Conservation (phyloP, 2,888 invertebrate genomes). For the Apotomis betuletana region DNA sequence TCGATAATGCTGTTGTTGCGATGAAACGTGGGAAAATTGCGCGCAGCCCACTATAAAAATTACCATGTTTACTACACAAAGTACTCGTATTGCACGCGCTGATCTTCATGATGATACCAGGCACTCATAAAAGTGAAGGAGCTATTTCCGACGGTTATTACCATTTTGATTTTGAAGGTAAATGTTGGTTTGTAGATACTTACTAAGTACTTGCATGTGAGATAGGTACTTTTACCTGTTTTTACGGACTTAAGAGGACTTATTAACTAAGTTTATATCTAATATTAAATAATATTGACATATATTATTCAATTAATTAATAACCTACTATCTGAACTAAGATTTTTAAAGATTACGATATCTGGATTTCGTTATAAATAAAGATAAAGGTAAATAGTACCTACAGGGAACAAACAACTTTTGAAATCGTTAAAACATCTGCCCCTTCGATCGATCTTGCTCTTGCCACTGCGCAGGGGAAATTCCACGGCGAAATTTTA, state of each 20-base stretch:
- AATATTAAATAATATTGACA: too few species aligned
- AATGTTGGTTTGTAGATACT: too few species aligned
- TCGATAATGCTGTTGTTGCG: constrained; percentile 26
- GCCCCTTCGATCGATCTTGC: not conserved
- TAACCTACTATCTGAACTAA: too few species aligned
- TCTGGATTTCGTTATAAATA: too few species aligned
- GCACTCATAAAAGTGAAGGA: not conserved
- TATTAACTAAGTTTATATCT: too few species aligned
- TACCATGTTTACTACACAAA: constrained; percentile 7
- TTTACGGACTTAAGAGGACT: too few species aligned
- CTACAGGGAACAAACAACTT: not conserved
- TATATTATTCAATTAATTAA: too few species aligned
- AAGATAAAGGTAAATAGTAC: not conserved
- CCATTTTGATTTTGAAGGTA: too few species aligned
- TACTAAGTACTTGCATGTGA: too few species aligned
- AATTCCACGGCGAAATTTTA: constrained; percentile 33
- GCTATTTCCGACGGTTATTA: too few species aligned
- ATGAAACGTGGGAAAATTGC: constrained; percentile 36
- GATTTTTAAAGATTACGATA: too few species aligned
- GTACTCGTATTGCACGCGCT: not conserved
- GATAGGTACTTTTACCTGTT: too few species aligned
- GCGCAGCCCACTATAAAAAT: constrained; percentile 3
- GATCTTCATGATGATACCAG: not conserved
- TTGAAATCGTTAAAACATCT: constrained; percentile 16
- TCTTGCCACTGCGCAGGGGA: constrained; percentile 24